Conservation (phyloP, 2,888 invertebrate genomes). For the Eurytoma californica region DNA sequence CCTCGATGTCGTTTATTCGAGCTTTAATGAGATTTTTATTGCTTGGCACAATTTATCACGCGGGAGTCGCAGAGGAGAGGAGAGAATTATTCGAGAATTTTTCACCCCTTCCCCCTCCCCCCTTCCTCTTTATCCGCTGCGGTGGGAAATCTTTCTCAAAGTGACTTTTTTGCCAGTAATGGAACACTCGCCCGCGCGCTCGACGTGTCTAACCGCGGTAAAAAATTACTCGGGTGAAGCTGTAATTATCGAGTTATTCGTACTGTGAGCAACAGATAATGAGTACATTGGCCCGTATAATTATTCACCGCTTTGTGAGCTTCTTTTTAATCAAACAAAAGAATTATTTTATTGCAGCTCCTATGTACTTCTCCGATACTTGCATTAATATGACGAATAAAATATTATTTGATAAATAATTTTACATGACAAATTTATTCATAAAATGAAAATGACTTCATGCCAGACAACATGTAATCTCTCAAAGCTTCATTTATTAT, state of each 20-base stretch:
- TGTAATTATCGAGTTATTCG: constrained; percentile 39
- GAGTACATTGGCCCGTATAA: not conserved
- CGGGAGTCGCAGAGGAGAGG: constrained; percentile 22
- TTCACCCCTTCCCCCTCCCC: constrained; percentile 34
- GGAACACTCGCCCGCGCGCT: constrained; percentile 26
- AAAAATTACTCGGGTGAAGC: constrained; percentile 32
- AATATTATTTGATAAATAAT: no score
- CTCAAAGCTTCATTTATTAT: no score
- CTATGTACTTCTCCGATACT: no score
- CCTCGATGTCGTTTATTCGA: constrained; percentile 53
- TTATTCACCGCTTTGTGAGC: not conserved
- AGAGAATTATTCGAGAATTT: constrained; percentile 56
- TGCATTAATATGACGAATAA: no score
- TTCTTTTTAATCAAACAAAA: not conserved
- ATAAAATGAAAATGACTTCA: no score
- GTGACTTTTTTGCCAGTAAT: constrained; percentile 49
- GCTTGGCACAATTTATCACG: constrained; percentile 55
- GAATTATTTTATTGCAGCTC: no score
- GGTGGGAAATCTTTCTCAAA: constrained; percentile 52
- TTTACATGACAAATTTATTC: no score
- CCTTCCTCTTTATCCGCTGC: constrained; percentile 44
- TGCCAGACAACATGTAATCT: no score
- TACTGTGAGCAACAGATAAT: constrained; percentile 2
- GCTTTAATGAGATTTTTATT: constrained; percentile 58
- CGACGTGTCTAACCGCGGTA: not conserved